Evolutionary conservation across 2,888 invertebrate genomes (phyloP).

Genomic region (Tribolium freemani): DNA sequence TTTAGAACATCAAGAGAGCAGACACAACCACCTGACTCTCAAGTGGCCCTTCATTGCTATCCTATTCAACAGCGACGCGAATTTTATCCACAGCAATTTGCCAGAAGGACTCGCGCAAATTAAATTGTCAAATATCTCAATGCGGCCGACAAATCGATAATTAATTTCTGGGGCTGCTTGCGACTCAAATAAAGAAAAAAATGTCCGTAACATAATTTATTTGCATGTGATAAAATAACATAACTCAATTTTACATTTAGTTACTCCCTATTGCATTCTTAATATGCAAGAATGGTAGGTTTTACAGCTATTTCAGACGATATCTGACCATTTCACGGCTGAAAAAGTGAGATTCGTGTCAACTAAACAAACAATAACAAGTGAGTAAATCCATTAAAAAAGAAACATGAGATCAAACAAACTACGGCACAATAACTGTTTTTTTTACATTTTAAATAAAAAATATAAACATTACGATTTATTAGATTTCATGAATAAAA

Average conservation of each 20-base stretch:
- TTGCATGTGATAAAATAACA: constrained; percentile 46
- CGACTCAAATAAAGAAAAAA: not conserved
- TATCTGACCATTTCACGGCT: constrained; percentile 45
- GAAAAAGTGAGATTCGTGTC: constrained; percentile 46
- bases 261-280: constrained; percentile 41
- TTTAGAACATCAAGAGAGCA: constrained; percentile 67
- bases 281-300: constrained; percentile 43
- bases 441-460: constrained; percentile 34
- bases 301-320: constrained; percentile 36
- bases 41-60: constrained; percentile 66
- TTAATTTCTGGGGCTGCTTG: not conserved
- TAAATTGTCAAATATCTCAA: constrained; percentile 65
- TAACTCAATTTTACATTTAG: constrained; percentile 43
- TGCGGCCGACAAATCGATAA: constrained; percentile 53
- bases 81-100: constrained; percentile 67
- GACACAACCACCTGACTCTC: constrained; percentile 69
- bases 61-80: constrained; percentile 58
- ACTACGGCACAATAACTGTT: constrained; percentile 47
- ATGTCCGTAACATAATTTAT: constrained; percentile 48
- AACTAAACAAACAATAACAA: constrained; percentile 42
- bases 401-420: constrained; percentile 49
- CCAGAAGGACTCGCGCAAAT: constrained; percentile 66
- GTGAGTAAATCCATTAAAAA: constrained; percentile 37
- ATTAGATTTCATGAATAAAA: constrained; percentile 40
- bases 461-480: constrained; percentile 29